Evolutionary conservation across 2,797 vertebrate species (phyloP), one percentile per base, ranked within the genome.

Genomic region (Protonibea diacanthus): DNA sequence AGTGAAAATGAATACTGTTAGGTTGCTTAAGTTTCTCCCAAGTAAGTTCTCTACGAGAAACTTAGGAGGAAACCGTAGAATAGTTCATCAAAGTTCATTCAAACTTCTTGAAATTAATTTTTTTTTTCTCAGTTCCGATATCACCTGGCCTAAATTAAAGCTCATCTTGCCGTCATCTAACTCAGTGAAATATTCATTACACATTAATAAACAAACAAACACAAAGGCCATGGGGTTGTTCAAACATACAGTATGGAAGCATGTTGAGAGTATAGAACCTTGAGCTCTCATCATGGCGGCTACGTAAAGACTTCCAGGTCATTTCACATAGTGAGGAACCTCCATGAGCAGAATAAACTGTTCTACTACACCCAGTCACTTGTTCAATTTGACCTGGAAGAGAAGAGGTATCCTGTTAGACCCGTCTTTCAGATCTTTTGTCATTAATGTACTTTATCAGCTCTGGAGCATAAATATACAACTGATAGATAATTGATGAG

Each of bases 21-120:
- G 9, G 23, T 68, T 68, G 29, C 33, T 59, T 13, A 40, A 25
- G 56, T 71, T 73, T 64, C 59, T 27, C 15, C 29, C 9, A 56
- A 58, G 56, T 47, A 65, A 62, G 72, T 49, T 65, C 38, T 57
- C 10, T 20, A 44, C 47, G 33, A 79, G 76, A 72, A 42, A 79
- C 72, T 71, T 61, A 78, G n/a, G 7, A 11, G 20, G 17, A 49
- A 40, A 74, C 60, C 42, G 44, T 9, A 23, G n/a, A 76, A 66
- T 72, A 76, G 63, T 47, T 80, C 6, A 11, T 44, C 48, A 51
- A 59, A 33, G 47, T 21, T 17, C 49, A 49, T 56, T 65, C 44
- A 29, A 57, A 63, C 38, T 57, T 76, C 6, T 18, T 52, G 6
- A 65, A 33, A 33, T 9, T 38, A 8, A 38, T 38, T 3, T 15